Percentiles rank a stretch among this genome's conserved stretches.
phyloP scores from a whole-genome alignment of 1,140 invertebrate genomes.

The Cepaea nemoralis region DNA sequence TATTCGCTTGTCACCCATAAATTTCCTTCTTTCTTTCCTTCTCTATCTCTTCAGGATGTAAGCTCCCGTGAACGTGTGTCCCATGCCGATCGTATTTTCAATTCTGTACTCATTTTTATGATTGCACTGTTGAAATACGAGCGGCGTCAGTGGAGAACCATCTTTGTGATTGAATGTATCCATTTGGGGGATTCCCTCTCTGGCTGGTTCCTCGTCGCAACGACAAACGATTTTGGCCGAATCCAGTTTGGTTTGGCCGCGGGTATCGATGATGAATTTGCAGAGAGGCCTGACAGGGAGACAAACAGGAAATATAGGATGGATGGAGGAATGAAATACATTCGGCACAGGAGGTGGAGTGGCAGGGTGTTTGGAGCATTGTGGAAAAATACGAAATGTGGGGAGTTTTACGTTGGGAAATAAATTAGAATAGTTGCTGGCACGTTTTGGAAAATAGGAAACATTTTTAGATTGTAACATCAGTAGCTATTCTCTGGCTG shows the following conservation, averaged over 20 bases:
- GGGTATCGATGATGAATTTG: background rate
- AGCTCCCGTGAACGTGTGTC: background rate
- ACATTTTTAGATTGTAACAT: too few relatives aligned
- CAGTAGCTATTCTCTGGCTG: too few relatives aligned
- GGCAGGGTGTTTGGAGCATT: background rate
- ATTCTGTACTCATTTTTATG: background rate
- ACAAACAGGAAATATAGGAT: background rate
- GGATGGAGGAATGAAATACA: background rate
- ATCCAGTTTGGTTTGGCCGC: background rate
- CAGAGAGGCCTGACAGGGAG: background rate
- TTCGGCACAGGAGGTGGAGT: background rate
- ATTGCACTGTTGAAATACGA: conserved; percentile 6
- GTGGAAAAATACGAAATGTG: background rate
- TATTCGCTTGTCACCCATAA: too few relatives aligned
- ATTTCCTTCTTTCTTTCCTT: background rate
- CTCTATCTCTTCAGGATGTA: background rate
- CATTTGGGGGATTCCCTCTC: background rate
- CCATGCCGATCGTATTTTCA: background rate
- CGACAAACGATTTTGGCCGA: background rate
- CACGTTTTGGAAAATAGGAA: too few relatives aligned
- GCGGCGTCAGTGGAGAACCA: background rate
- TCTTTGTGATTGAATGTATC: conserved; percentile 16
- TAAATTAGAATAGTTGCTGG: too few relatives aligned
- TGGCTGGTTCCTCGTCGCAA: background rate
- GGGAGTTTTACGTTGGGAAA: too few relatives aligned